Conservation (phyloP, 2,888 invertebrate genomes). For the Papilio demoleus region DNA sequence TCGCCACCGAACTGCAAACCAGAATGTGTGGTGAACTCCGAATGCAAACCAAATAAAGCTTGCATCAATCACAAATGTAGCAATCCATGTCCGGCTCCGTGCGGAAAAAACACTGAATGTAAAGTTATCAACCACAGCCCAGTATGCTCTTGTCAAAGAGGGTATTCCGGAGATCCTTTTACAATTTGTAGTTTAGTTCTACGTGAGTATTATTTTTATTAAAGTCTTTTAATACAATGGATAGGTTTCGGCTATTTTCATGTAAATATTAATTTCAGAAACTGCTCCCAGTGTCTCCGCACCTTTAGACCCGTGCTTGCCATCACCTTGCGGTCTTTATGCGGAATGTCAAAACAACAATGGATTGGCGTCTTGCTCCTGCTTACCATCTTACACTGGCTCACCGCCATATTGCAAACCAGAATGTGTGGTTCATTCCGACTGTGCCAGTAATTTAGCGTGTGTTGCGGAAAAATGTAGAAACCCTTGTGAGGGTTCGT, state of each 20-base stretch:
- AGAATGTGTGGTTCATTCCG: conserved; percentile 86
- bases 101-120: conserved; percentile 87
- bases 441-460: conserved; percentile 86
- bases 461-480: conserved; percentile 87
- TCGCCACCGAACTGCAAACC: conserved; percentile 86
- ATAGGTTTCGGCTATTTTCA: neutral
- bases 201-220: conserved; percentile 71
- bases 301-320: conserved; percentile 86
- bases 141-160: conserved; percentile 87
- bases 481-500: conserved; percentile 88
- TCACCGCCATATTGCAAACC: conserved; percentile 86
- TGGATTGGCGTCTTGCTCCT: conserved; percentile 88
- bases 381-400: conserved; percentile 86
- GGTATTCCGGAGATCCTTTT: conserved; percentile 88
- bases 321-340: conserved; percentile 89
- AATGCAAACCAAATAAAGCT: conserved; percentile 86
- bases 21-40: conserved; percentile 86
- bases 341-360: conserved; percentile 89
- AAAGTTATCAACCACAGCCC: conserved; percentile 88
- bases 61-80: conserved; percentile 87
- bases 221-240: neutral
- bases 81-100: conserved; percentile 87
- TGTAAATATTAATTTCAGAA: conserved; percentile 55
- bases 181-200: conserved; percentile 83
- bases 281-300: conserved; percentile 61